These are phyloP conservation scores for Andrena bicolor DNA, from an alignment of 2,888 invertebrate species.

Conservation along the genomic window DNA sequence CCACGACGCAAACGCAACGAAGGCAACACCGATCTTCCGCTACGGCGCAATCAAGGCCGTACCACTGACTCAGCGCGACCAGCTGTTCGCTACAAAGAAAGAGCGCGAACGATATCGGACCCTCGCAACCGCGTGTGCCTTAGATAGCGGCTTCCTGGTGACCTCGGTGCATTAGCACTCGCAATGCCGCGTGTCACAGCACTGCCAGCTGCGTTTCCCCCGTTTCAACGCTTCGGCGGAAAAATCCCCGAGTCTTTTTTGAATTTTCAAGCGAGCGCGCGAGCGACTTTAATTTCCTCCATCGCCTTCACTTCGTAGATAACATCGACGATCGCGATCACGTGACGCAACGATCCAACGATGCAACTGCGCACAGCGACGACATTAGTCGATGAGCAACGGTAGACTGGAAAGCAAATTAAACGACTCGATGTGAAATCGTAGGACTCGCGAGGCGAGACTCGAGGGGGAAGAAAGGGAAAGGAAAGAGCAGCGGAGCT, in stretches of 20 bases:
- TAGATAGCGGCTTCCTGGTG: slow-evolving; percentile 82
- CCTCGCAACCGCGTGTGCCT: slow-evolving; percentile 71
- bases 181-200: slow-evolving; percentile 41
- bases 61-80: slow-evolving; percentile 75
- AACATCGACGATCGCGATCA: no score
- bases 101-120: slow-evolving; percentile 73
- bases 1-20: slow-evolving; percentile 31
- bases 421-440: slow-evolving; percentile 24
- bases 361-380: background rate
- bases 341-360: background rate
- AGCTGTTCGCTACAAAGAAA: slow-evolving; percentile 77
- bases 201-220: slow-evolving; percentile 48
- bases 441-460: background rate
- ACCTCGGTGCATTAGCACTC: slow-evolving; percentile 79
- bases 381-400: background rate
- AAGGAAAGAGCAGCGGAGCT: slow-evolving; percentile 16
- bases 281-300: background rate
- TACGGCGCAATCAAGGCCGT: slow-evolving; percentile 76
- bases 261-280: background rate
- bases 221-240: slow-evolving; percentile 18
- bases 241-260: no score
- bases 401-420: slow-evolving; percentile 16
- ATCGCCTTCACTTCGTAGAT: no score
- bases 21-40: slow-evolving; percentile 71
- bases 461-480: slow-evolving; percentile 14